These are phyloP conservation scores for Takifugu bimaculatus DNA, from an alignment of 2,113 vertebrate genomes.

Conservation along the genomic window DNA sequence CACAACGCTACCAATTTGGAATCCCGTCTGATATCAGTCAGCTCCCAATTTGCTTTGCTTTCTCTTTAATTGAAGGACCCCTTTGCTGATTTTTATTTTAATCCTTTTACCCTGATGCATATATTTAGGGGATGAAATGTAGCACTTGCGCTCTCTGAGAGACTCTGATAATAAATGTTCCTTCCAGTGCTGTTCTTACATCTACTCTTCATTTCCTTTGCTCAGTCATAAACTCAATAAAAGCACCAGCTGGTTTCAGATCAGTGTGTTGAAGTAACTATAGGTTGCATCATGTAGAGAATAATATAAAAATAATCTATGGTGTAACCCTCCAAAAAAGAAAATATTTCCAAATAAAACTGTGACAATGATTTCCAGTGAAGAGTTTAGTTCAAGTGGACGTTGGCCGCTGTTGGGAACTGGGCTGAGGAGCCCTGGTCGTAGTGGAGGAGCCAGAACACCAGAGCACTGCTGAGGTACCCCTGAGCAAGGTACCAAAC, in stretches of 20 bases:
- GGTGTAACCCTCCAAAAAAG: too few relatives aligned
- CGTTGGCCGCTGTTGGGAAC: too few relatives aligned
- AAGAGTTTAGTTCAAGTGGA: too few relatives aligned
- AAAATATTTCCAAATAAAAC: too few relatives aligned
- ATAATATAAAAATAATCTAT: too few relatives aligned
- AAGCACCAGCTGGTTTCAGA: constrained; percentile 20
- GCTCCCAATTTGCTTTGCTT: constrained; percentile 33
- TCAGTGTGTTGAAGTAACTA: constrained; percentile 1
- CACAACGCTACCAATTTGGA: constrained; percentile 27
- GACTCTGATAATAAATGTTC: constrained; percentile 31
- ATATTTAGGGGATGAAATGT: constrained; percentile 29
- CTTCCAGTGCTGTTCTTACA: constrained; percentile 19
- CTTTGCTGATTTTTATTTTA: constrained; percentile 6
- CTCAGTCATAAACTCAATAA: constrained; percentile 24
- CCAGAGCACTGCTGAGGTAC: too few relatives aligned
- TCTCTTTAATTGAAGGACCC: constrained; percentile 29
- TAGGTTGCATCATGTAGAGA: too few relatives aligned
- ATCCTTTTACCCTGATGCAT: constrained; percentile 8
- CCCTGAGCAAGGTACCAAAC: background rate
- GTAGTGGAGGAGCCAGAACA: too few relatives aligned
- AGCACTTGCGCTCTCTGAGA: constrained; percentile 8
- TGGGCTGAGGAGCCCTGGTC: too few relatives aligned
- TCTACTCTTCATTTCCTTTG: constrained; percentile 21
- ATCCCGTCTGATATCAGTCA: constrained; percentile 44
- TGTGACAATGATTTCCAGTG: too few relatives aligned